Evolutionary conservation across 2,113 vertebrate species (phyloP).

Genomic region (Dromas ardeola): DNA sequence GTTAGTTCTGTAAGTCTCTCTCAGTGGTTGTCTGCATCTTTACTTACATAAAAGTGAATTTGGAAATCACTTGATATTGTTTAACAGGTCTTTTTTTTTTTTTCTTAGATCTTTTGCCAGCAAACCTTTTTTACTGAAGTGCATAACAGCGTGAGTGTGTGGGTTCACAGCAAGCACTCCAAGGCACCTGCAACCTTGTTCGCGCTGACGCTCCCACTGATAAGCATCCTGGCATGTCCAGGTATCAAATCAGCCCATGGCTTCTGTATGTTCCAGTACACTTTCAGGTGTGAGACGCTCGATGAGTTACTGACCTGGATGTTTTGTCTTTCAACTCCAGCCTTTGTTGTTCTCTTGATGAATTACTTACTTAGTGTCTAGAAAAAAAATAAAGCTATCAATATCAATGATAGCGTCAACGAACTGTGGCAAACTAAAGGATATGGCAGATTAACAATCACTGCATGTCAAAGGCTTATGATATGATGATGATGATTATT

Average conservation of each 20-base stretch:
- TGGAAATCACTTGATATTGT: not conserved
- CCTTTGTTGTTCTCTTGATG: constrained; percentile 4
- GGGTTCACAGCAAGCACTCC: not conserved
- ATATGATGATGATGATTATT: not conserved
- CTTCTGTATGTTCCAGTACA: not conserved
- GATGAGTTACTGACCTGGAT: not conserved
- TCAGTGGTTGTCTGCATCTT: not conserved
- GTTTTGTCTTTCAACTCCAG: constrained; percentile 30
- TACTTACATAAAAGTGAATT: not conserved
- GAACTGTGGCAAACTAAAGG: constrained; percentile 19
- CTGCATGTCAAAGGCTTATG: not conserved
- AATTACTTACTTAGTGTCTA: not conserved
- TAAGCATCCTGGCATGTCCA: not conserved
- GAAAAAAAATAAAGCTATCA: constrained; percentile 50
- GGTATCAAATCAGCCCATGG: not conserved
- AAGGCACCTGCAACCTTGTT: not conserved
- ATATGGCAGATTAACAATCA: constrained; percentile 32
- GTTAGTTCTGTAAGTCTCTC: not conserved
- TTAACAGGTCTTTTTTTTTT: not conserved
- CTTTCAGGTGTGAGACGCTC: not conserved
- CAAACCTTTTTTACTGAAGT: not conserved
- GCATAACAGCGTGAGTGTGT: not conserved
- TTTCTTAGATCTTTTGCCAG: not conserved
- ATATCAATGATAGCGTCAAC: constrained; percentile 19
- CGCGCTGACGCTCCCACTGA: not conserved